phyloP scores from a whole-genome alignment of 2,888 invertebrate species.

The Aquatica leii region DNA sequence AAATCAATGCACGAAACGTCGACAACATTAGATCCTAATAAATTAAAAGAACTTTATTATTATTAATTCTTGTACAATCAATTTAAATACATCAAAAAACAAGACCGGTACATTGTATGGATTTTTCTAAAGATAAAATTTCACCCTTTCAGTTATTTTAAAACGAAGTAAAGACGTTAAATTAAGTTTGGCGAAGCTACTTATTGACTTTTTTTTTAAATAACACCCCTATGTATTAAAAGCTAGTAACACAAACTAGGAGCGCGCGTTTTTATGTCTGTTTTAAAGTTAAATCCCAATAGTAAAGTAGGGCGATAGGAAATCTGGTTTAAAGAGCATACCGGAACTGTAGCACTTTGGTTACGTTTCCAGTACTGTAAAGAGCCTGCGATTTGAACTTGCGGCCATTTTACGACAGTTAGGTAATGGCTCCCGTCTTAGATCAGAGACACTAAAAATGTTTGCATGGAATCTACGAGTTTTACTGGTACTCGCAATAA shows the following conservation, averaged over 20 bases:
- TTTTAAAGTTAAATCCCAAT: conserved; percentile 34
- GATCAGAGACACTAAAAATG: conserved; percentile 46
- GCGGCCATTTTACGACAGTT: conserved; percentile 46
- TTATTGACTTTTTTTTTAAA: too few relatives aligned
- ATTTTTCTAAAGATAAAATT: too few relatives aligned
- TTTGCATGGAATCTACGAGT: conserved; percentile 41
- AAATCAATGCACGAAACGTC: too few relatives aligned
- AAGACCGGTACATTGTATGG: too few relatives aligned
- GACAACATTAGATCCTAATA: too few relatives aligned
- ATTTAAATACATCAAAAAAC: too few relatives aligned
- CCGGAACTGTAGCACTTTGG: conserved; percentile 34
- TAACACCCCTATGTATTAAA: conserved; percentile 1
- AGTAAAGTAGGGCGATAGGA: conserved; percentile 35
- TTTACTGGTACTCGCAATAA: conserved; percentile 41
- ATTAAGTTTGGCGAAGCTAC: too few relatives aligned
- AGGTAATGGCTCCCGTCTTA: conserved; percentile 43
- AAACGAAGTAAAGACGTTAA: too few relatives aligned
- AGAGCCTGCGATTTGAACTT: conserved; percentile 40
- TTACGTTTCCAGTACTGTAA: conserved; percentile 38
- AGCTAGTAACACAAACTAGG: background rate
- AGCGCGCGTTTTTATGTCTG: conserved; percentile 27
- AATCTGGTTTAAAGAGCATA: conserved; percentile 31
- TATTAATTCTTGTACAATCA: too few relatives aligned
- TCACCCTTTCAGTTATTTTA: too few relatives aligned
- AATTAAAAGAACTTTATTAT: too few relatives aligned